Conservation (phyloP, 2,797 vertebrate genomes). For the Scyliorhinus canicula region DNA sequence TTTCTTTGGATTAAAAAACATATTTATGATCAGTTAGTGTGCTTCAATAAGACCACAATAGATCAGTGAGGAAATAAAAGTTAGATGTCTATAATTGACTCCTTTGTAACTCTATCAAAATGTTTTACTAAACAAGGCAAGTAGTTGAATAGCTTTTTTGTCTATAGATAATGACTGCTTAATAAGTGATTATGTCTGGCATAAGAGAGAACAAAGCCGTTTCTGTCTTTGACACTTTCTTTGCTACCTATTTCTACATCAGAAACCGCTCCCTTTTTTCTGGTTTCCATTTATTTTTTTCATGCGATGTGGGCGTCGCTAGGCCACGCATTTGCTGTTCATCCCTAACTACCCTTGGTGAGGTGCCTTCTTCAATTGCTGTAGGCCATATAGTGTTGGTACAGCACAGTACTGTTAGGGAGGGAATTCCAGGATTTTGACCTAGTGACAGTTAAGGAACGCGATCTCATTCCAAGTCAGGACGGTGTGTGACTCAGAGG, state of each 20-base stretch:
- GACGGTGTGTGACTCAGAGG: too few relatives aligned
- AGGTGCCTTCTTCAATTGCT: too few relatives aligned
- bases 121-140: conserved; percentile 20
- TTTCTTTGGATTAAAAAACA: neutral
- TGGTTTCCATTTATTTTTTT: neutral
- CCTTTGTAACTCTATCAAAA: neutral
- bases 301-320: neutral
- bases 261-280: neutral
- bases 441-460: too few relatives aligned
- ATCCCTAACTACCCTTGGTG: neutral
- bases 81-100: neutral
- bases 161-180: neutral
- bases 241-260: neutral
- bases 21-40: neutral
- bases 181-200: neutral
- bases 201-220: neutral
- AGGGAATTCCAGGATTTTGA: too few relatives aligned
- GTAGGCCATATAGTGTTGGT: too few relatives aligned
- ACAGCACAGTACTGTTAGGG: too few relatives aligned
- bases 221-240: neutral
- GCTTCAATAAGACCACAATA: neutral
- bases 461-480: too few relatives aligned
- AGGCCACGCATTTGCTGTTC: neutral
- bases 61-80: neutral
- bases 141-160: neutral